A percentile compares a stretch with the other conserved stretches of the same genome.
Conservation (phyloP, 2,888 invertebrate genomes). For the Cataglyphis cursor region DNA sequence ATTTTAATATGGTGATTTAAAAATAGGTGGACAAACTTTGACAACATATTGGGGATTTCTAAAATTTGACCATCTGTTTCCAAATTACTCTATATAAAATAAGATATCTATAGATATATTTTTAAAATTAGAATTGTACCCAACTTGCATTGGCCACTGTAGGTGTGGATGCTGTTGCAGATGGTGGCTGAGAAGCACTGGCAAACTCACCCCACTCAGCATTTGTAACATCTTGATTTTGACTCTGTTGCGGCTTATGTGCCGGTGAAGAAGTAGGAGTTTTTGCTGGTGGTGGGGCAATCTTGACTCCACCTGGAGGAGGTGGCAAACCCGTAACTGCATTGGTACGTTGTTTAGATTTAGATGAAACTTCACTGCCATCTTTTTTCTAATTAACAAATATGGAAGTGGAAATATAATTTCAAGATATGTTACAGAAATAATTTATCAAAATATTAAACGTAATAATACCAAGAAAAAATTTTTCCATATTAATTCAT, state of each 20-base stretch:
- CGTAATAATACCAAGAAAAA: background rate
- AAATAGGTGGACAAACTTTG: constrained; percentile 20
- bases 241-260: constrained; percentile 89
- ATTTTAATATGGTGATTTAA: constrained; percentile 26
- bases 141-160: constrained; percentile 84
- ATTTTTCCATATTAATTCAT: background rate
- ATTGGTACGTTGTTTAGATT: constrained; percentile 90
- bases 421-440: background rate
- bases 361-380: constrained; percentile 91
- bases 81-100: constrained; percentile 23
- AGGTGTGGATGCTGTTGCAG: constrained; percentile 72
- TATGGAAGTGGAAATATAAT: background rate
- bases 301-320: constrained; percentile 92
- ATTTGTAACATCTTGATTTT: constrained; percentile 84
- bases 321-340: constrained; percentile 91
- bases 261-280: constrained; percentile 92
- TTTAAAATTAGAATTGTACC: constrained; percentile 85
- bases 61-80: constrained; percentile 9
- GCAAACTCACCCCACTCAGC: constrained; percentile 95
- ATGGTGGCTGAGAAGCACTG: constrained; percentile 83
- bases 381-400: constrained; percentile 92
- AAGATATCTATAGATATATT: constrained; percentile 43
- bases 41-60: background rate
- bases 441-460: background rate
- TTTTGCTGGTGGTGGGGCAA: constrained; percentile 92